Evolutionary conservation across 1,140 invertebrate species (phyloP).

Genomic region (Aradophagus sp.): DNA sequence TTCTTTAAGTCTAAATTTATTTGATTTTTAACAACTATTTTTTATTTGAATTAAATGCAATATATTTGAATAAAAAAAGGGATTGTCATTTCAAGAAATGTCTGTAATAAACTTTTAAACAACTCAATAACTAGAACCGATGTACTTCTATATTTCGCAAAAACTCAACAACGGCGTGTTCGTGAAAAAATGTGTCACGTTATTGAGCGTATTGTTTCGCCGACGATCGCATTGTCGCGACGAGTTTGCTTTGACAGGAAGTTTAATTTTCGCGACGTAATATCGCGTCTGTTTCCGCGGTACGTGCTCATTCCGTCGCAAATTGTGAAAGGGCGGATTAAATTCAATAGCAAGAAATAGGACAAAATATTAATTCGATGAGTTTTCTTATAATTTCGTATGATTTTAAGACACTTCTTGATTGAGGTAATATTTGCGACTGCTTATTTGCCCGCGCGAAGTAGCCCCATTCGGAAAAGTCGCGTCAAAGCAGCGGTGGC

Average conservation of each 20-base stretch:
- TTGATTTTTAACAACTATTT: no score
- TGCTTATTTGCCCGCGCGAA: no score
- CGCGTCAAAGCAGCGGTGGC: no score
- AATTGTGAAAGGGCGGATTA: constrained; percentile 27
- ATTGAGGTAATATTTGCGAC: no score
- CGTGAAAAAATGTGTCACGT: constrained; percentile 21
- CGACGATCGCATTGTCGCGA: constrained; percentile 1
- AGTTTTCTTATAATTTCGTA: constrained; percentile 12
- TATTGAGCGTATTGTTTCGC: constrained; percentile 26
- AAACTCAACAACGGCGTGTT: constrained; percentile 2
- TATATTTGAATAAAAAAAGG: no score
- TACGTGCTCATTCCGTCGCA: constrained; percentile 9
- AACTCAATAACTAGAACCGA: constrained; percentile 3
- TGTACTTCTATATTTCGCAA: background rate
- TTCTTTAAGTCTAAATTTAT: no score
- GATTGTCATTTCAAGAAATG: background rate
- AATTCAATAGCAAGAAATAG: constrained; percentile 16
- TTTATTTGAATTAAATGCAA: background rate
- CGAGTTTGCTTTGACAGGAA: constrained; percentile 23
- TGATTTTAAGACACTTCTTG: constrained; percentile 3
- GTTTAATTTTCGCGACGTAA: constrained; percentile 32
- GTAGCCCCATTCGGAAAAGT: no score
- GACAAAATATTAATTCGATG: constrained; percentile 17
- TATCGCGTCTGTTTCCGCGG: constrained; percentile 15
- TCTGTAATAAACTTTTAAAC: constrained; percentile 11